A percentile compares a stretch with the other conserved stretches of the same genome.
Evolutionary conservation across 2,113 vertebrate genomes (phyloP).

Genomic region (Oceanodroma tethys): DNA sequence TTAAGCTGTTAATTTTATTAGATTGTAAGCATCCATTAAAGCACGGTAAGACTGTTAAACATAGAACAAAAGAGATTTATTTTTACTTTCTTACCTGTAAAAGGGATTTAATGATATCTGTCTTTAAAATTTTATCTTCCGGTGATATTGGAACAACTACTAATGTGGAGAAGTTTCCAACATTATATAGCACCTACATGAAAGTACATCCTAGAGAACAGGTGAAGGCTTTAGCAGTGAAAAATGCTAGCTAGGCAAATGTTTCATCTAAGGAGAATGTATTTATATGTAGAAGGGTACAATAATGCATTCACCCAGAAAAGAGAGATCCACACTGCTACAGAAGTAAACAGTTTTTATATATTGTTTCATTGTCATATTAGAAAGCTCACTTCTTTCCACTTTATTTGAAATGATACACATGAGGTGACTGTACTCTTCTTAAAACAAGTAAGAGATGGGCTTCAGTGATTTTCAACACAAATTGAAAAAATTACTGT

Average conservation of each 20-base stretch:
- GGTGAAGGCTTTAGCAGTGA: neutral
- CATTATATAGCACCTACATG: neutral
- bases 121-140: neutral
- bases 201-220: neutral
- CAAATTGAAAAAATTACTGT: neutral
- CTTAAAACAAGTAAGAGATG: neutral
- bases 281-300: neutral
- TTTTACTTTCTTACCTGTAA: slow-evolving; percentile 14
- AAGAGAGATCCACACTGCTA: neutral
- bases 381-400: neutral
- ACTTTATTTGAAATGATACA: neutral
- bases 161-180: neutral
- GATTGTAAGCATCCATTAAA: neutral
- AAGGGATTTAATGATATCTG: neutral
- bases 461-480: neutral
- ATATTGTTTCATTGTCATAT: neutral
- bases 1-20: slow-evolving; percentile 8
- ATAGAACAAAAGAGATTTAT: neutral
- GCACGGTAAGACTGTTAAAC: neutral
- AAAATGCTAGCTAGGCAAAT: neutral
- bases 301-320: neutral
- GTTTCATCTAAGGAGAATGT: neutral
- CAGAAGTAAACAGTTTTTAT: neutral
- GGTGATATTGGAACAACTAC: neutral
- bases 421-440: neutral